Evolutionary conservation across 2,888 invertebrate species (phyloP), one percentile per base, ranked within the genome.

Genomic region (Nasonia oneida): DNA sequence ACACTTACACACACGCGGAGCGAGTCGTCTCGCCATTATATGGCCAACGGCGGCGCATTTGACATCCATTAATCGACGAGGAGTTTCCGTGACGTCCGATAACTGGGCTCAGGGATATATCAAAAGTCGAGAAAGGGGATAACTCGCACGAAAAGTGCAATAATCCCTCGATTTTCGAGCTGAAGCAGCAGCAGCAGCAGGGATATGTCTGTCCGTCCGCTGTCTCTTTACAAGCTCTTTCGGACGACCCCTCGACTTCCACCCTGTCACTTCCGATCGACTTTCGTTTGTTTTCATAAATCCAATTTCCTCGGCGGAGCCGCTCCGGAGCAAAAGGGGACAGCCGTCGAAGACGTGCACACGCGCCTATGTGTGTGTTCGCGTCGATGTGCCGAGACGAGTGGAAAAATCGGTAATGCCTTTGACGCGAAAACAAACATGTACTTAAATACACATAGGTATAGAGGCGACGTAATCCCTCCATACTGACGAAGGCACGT

Each of bases 271-370:
- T 87, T 84, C 84, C 86, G 87, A 89, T 87, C 88, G 83, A 84
- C 85, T 87, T 87, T 87, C 83, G 87, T 84, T 87, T 87, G 87
- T 89, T 89, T 89, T 88, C 85, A 87, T 88, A 88, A 89, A 89
- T 89, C 88, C 88, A 88, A 89, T 89, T 89, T 87, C 84, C 83
- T 76, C 67, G 64, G 81, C 8, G 75, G 14, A 67, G 80, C 53
- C 33, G 33, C 53, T 5, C 42, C 15, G 39, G 15, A 29, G 39
- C 29, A 50, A 53, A 53, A 50, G 53, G 61, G 42, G 79, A 79
- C 79, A n/a, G 61, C 23, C 39, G 23, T 15, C 37, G 12, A 47
- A 23, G 77, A n/a, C 75, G 12, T 10, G 29, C 8, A 39, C 6
- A 14, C 33, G 80, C 12, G 29, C 15, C 39, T 6, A 47, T 23